Evolutionary conservation across 2,113 vertebrate species (phyloP).

Genomic region (Brachionichthys hirsutus): DNA sequence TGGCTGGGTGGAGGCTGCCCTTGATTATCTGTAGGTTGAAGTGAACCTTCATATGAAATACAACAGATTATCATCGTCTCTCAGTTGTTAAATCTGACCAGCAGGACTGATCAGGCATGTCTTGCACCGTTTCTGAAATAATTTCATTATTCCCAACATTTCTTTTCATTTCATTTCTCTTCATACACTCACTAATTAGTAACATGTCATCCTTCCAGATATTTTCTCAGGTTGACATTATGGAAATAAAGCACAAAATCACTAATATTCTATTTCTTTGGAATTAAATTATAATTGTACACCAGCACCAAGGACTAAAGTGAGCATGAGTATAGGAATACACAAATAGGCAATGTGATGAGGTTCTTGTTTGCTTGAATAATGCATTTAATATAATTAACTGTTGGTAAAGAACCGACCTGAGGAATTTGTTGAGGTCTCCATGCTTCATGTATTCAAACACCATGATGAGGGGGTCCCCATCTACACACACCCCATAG

Average conservation of each 20-base stretch:
- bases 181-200: constrained; percentile 30
- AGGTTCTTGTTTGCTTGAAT: neutral
- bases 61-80: constrained; percentile 53
- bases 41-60: constrained; percentile 44
- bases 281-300: too few species aligned
- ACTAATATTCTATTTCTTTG: neutral
- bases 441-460: constrained; percentile 99
- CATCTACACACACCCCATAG: constrained; percentile 93
- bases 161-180: constrained; percentile 62
- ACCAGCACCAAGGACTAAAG: too few species aligned
- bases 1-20: neutral
- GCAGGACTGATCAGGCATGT: constrained; percentile 47
- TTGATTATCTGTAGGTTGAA: constrained; percentile 25
- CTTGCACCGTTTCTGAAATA: constrained; percentile 67
- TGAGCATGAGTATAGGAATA: neutral
- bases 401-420: constrained; percentile 70
- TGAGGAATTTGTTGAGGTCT: constrained; percentile 97
- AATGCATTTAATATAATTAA: neutral
- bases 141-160: constrained; percentile 72
- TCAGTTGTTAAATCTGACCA: constrained; percentile 66
- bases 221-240: constrained; percentile 59
- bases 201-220: constrained; percentile 66
- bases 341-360: neutral
- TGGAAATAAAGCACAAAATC: constrained; percentile 47
- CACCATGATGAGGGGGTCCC: constrained; percentile 98